Evolutionary conservation across 1,140 invertebrate species (phyloP).

Genomic region (Lepidotrigona ventralis): DNA sequence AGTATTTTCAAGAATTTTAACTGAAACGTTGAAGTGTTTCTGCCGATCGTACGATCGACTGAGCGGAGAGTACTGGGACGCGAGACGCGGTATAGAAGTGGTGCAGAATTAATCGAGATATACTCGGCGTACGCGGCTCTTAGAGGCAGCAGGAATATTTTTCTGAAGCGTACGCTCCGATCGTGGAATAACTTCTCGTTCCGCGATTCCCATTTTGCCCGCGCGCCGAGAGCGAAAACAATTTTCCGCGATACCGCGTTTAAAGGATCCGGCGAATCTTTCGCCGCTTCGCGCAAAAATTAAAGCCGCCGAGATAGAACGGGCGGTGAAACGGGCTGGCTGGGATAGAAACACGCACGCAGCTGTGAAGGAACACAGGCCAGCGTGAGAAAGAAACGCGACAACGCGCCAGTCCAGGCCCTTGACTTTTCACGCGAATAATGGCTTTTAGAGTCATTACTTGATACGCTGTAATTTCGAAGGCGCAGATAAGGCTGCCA

Average conservation of each 20-base stretch:
- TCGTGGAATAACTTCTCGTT: not conserved
- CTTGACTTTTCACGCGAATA: slow-evolving; percentile 35
- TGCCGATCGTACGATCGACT: no score
- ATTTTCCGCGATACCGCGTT: not conserved
- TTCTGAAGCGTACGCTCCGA: not conserved
- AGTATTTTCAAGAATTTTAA: no score
- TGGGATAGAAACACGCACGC: not conserved
- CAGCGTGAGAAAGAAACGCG: not conserved
- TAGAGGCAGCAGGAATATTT: not conserved
- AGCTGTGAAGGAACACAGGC: not conserved
- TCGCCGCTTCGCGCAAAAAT: not conserved
- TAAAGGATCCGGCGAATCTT: not conserved
- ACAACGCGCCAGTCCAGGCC: not conserved
- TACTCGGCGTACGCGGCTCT: no score
- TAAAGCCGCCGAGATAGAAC: slow-evolving; percentile 21
- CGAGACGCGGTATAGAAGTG: not conserved
- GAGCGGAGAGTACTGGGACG: not conserved
- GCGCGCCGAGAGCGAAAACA: not conserved
- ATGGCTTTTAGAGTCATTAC: slow-evolving; percentile 57
- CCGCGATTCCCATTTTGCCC: no score
- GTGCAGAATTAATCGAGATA: no score
- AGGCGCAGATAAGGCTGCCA: slow-evolving; percentile 26
- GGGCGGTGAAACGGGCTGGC: not conserved
- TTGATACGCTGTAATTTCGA: slow-evolving; percentile 60
- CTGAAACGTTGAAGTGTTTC: no score